phyloP scores from a whole-genome alignment of 2,797 vertebrate genomes.

The Hydrophis major region DNA sequence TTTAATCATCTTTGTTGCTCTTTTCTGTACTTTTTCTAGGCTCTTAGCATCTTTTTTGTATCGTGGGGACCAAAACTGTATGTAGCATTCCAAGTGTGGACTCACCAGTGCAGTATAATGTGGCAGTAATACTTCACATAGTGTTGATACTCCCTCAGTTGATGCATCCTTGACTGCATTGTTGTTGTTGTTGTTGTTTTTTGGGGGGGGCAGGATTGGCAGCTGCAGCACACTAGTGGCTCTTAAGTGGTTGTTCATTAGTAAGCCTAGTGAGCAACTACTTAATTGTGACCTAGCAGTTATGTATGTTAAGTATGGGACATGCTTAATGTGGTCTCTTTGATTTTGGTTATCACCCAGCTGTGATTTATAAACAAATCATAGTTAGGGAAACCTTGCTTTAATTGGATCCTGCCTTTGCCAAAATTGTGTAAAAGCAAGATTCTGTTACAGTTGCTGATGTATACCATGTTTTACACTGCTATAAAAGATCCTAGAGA shows the following conservation, averaged over 20 bases:
- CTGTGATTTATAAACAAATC: background rate
- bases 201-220: background rate
- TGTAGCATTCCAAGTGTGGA: background rate
- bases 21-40: background rate
- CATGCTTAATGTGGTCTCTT: background rate
- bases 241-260: background rate
- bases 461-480: background rate
- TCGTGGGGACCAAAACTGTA: background rate
- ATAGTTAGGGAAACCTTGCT: background rate
- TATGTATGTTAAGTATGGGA: background rate
- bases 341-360: background rate
- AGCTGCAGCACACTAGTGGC: background rate
- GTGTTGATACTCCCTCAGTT: background rate
- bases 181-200: background rate
- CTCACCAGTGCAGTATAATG: background rate
- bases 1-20: background rate
- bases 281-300: background rate
- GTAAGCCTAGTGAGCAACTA: background rate
- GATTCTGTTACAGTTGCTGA: background rate
- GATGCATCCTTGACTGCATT: background rate
- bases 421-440: background rate
- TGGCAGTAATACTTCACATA: background rate
- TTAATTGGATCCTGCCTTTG: background rate
- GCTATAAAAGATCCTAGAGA: background rate
- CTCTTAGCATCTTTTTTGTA: background rate